A percentile compares a stretch with the other conserved stretches of the same genome.
Evolutionary conservation across 1,140 invertebrate genomes (phyloP).

Genomic region (Holotrichia oblita): DNA sequence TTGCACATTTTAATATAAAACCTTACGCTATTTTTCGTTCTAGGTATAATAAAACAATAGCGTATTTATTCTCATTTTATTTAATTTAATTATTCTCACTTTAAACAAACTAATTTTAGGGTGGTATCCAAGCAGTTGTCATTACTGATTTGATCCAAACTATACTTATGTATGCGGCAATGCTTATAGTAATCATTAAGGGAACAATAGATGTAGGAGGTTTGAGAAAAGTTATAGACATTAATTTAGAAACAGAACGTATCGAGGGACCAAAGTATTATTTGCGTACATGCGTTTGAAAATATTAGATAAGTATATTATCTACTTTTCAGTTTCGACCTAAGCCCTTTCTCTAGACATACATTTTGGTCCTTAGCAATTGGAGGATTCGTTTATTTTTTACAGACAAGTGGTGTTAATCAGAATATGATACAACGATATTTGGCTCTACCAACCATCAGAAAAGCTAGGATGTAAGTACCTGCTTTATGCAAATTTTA

Average conservation of each 20-base stretch:
- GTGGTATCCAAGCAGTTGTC: constrained; percentile 91
- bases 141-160: constrained; percentile 94
- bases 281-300: too few species aligned
- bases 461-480: constrained; percentile 72
- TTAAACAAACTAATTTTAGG: constrained; percentile 73
- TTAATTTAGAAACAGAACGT: constrained; percentile 75
- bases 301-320: too few species aligned
- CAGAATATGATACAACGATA: constrained; percentile 86
- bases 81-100: too few species aligned
- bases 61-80: too few species aligned
- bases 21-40: too few species aligned
- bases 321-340: constrained; percentile 67
- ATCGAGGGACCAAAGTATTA: constrained; percentile 80
- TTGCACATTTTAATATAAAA: too few species aligned
- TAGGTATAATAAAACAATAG: too few species aligned
- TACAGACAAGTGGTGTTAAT: constrained; percentile 82
- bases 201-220: constrained; percentile 84
- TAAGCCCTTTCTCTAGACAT: constrained; percentile 76
- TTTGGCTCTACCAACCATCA: constrained; percentile 74
- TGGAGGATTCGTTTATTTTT: constrained; percentile 84
- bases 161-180: constrained; percentile 83
- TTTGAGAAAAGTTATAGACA: constrained; percentile 71
- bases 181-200: constrained; percentile 82
- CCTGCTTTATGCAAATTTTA: too few species aligned
- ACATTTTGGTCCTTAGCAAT: constrained; percentile 79